Evolutionary conservation across 2,888 invertebrate species (phyloP).

Genomic region (Barypeithes pellucidus): DNA sequence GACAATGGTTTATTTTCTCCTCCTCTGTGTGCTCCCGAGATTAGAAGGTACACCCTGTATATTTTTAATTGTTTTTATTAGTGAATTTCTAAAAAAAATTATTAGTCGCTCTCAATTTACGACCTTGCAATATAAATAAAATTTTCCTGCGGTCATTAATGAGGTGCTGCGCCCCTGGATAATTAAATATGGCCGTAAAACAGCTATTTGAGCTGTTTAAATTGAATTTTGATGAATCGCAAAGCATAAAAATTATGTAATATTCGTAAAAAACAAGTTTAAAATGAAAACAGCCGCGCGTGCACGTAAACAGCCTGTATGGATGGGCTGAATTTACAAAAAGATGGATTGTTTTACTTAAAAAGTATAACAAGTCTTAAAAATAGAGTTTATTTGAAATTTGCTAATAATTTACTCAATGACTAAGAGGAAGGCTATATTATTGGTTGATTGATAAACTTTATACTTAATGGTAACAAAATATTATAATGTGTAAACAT

Average conservation of each 20-base stretch:
- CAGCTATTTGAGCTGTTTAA: not conserved
- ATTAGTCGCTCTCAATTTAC: too few relatives aligned
- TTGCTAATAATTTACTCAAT: not conserved
- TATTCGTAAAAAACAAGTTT: not conserved
- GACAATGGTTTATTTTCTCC: too few relatives aligned
- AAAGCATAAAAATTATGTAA: not conserved
- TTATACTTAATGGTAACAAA: not conserved
- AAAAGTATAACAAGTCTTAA: not conserved
- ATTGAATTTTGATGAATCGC: constrained; percentile 9
- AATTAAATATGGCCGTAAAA: not conserved
- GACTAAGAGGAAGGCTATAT: not conserved
- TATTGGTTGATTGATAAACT: not conserved
- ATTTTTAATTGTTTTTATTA: too few relatives aligned
- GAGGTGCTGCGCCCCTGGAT: not conserved
- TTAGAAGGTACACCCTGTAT: too few relatives aligned
- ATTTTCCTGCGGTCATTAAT: too few relatives aligned
- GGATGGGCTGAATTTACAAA: not conserved
- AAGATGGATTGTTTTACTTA: constrained; percentile 8
- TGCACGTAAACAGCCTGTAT: not conserved
- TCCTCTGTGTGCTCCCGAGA: too few relatives aligned
- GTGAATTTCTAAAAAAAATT: too few relatives aligned
- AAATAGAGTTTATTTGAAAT: not conserved
- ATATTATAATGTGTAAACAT: not conserved
- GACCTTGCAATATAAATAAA: too few relatives aligned
- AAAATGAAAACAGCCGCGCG: not conserved